These are phyloP conservation scores for Carassius auratus DNA, from an alignment of 2,113 vertebrate genomes.

Conservation along the genomic window DNA sequence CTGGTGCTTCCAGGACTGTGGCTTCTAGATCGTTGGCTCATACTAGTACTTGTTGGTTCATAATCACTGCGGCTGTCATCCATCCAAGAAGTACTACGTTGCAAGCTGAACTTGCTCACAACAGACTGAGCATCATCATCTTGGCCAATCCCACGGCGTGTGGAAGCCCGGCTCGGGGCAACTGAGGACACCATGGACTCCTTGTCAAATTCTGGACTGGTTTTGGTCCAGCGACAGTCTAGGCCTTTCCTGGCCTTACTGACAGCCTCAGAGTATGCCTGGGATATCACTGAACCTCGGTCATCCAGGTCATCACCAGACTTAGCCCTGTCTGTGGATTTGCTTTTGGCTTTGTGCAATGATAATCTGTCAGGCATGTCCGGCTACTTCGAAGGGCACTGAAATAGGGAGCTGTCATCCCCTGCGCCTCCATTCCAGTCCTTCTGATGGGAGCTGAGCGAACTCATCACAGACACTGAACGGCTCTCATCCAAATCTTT, in stretches of 20 bases:
- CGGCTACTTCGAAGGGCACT: constrained; percentile 84
- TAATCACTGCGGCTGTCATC: constrained; percentile 73
- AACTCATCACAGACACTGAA: constrained; percentile 86
- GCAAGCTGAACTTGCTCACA: constrained; percentile 82
- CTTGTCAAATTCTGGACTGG: constrained; percentile 81
- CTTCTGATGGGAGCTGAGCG: constrained; percentile 89
- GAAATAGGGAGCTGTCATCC: constrained; percentile 88
- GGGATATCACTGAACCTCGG: constrained; percentile 78
- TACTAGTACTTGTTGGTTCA: constrained; percentile 54
- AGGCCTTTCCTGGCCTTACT: constrained; percentile 80
- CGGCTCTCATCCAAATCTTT: constrained; percentile 79
- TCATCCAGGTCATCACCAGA: constrained; percentile 74
- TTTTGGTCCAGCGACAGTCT: constrained; percentile 85
- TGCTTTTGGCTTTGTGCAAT: constrained; percentile 76
- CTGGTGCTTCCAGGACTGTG: constrained; percentile 64
- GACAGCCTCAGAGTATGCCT: constrained; percentile 81
- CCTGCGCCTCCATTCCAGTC: constrained; percentile 89
- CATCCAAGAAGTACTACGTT: constrained; percentile 81
- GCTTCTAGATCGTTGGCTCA: constrained; percentile 60
- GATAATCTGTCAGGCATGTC: constrained; percentile 79
- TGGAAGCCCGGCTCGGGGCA: constrained; percentile 82
- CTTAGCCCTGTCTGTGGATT: constrained; percentile 60
- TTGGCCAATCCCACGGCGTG: constrained; percentile 75
- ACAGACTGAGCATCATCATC: constrained; percentile 81
- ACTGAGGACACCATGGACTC: constrained; percentile 78